Percentiles rank a stretch among this genome's conserved stretches.
Evolutionary conservation across 2,888 invertebrate species (phyloP).

Genomic region (Dysmachus trigonus): DNA sequence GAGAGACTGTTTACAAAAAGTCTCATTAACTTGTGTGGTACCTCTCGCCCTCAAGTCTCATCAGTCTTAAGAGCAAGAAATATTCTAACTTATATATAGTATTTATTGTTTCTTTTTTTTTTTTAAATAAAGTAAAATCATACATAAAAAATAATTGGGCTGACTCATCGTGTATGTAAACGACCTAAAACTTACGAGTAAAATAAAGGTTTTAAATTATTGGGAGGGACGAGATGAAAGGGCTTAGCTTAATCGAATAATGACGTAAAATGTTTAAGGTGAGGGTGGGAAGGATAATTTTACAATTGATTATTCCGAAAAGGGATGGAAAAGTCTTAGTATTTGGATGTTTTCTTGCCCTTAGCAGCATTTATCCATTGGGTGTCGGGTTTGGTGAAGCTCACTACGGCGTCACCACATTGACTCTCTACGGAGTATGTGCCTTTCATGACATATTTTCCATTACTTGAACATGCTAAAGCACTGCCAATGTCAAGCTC

Average conservation of each 20-base stretch:
- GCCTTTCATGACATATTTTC: conserved; percentile 75
- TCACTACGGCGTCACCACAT: conserved; percentile 69
- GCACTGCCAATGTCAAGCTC: conserved; percentile 84
- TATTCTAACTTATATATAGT: background rate
- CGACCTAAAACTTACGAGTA: background rate
- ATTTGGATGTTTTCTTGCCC: conserved; percentile 1
- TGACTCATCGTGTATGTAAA: background rate
- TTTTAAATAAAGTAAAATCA: conserved; percentile 2
- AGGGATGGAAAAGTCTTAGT: background rate
- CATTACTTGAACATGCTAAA: conserved; percentile 78
- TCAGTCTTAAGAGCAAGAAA: background rate
- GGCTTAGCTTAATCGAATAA: conserved; percentile 13
- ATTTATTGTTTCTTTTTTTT: background rate
- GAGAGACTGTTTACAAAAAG: conserved; percentile 47
- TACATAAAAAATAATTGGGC: conserved; percentile 6
- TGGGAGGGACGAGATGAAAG: background rate
- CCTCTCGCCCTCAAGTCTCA: conserved; percentile 2
- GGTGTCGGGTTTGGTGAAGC: conserved; percentile 71
- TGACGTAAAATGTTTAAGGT: background rate
- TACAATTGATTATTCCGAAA: background rate
- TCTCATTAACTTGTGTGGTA: background rate
- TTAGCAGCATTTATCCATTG: conserved; percentile 66
- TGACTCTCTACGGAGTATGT: conserved; percentile 81
- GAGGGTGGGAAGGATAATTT: background rate
- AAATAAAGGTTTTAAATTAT: conserved; percentile 14